A percentile compares a stretch with the other conserved stretches of the same genome.
Evolutionary conservation across 2,797 vertebrate genomes (phyloP).

Genomic region (Propithecus deckenii): DNA sequence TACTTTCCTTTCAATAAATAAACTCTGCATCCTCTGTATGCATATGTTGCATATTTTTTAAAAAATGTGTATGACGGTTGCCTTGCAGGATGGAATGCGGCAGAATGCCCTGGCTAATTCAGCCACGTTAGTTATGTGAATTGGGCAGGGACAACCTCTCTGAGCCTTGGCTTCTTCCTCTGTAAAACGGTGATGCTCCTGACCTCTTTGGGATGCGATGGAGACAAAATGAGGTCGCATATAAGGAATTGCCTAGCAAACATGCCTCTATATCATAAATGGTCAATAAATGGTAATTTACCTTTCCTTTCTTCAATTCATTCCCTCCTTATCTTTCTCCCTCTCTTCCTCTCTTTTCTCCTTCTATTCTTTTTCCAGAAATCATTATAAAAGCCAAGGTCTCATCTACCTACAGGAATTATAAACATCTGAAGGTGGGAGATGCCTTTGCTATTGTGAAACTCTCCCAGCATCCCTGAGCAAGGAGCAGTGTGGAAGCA

Average conservation of each 20-base stretch:
- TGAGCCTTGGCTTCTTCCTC: background rate
- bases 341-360: background rate
- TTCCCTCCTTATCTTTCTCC: background rate
- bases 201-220: background rate
- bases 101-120: background rate
- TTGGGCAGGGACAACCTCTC: background rate
- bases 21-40: background rate
- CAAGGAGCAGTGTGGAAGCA: rapidly evolving
- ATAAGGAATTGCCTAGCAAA: background rate
- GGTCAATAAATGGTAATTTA: background rate
- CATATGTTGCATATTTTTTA: background rate
- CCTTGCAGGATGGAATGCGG: background rate
- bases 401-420: background rate
- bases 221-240: background rate
- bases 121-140: background rate
- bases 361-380: background rate
- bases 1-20: background rate
- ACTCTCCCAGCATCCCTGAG: background rate
- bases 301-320: background rate
- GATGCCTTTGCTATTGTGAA: background rate
- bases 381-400: background rate
- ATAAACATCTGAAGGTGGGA: background rate
- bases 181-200: background rate
- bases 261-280: background rate
- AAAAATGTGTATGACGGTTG: background rate